phyloP scores from a whole-genome alignment of 1,140 invertebrate species.

The Limonius californicus region DNA sequence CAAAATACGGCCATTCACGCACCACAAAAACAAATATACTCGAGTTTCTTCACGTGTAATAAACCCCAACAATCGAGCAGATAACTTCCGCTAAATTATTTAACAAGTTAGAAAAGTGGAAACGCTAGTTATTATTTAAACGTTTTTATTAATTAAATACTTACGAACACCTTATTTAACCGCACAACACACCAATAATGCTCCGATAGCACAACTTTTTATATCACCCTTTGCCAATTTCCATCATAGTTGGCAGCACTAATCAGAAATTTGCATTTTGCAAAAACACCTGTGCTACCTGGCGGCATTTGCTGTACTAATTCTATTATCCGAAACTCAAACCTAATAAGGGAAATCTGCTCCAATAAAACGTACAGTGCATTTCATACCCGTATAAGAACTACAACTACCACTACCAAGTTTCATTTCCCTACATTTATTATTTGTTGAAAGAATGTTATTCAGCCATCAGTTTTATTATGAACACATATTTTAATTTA shows the following conservation, averaged over 20 bases:
- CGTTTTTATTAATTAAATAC: neutral
- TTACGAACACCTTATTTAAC: conserved; percentile 9
- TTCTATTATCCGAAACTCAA: no score
- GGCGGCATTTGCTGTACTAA: no score
- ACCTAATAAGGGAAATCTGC: no score
- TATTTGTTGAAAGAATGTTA: no score
- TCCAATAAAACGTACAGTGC: no score
- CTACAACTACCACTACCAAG: no score
- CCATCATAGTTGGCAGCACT: conserved; percentile 7
- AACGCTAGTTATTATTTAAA: no score
- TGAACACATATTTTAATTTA: no score
- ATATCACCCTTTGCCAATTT: neutral
- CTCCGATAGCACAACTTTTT: neutral
- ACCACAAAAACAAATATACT: neutral
- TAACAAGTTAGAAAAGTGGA: neutral
- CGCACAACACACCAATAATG: conserved; percentile 6
- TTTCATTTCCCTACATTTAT: no score
- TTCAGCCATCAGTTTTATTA: no score
- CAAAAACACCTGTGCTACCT: neutral
- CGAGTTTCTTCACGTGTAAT: neutral
- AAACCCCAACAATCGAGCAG: neutral
- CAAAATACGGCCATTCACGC: conserved; percentile 4
- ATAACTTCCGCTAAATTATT: neutral
- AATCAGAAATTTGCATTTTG: neutral
- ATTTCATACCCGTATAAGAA: no score